phyloP scores from a whole-genome alignment of 2,888 invertebrate species.

The Watsonalla cultraria region DNA sequence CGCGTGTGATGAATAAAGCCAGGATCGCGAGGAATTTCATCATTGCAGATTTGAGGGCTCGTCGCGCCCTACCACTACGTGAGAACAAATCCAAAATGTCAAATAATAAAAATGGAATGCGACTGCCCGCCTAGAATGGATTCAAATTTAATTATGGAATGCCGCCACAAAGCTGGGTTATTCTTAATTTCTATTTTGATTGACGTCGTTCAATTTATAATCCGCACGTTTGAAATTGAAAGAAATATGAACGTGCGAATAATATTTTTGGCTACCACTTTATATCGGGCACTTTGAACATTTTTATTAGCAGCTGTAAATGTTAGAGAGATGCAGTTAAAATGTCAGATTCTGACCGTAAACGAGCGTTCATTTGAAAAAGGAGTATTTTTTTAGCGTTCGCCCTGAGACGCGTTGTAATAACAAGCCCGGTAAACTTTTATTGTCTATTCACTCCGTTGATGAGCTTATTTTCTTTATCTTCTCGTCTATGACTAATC shows the following conservation, averaged over 20 bases:
- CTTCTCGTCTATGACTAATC: conserved; percentile 60
- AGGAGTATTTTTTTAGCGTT: conserved; percentile 71
- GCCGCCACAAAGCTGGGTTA: conserved; percentile 23
- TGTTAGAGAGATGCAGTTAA: conserved; percentile 68
- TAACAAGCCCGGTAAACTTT: conserved; percentile 60
- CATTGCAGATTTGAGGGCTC: conserved; percentile 70
- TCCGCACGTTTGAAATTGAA: conserved; percentile 26
- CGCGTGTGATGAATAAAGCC: conserved; percentile 75
- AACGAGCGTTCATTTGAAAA: conserved; percentile 65
- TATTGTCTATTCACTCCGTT: conserved; percentile 66
- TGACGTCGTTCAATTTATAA: conserved; percentile 45
- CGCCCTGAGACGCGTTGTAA: conserved; percentile 47
- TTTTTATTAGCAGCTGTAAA: conserved; percentile 68
- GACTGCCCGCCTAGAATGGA: conserved; percentile 32
- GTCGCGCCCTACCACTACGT: conserved; percentile 50
- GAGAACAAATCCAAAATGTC: conserved; percentile 46
- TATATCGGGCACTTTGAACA: conserved; percentile 66
- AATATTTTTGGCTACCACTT: conserved; percentile 47
- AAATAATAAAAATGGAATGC: conserved; percentile 54
- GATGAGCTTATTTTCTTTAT: conserved; percentile 71
- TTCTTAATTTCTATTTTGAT: conserved; percentile 53
- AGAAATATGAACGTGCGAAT: conserved; percentile 40
- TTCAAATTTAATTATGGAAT: conserved; percentile 37
- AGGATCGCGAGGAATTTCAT: conserved; percentile 65
- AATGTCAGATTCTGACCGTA: conserved; percentile 71